A percentile compares a stretch with the other conserved stretches of the same genome.
phyloP scores from a whole-genome alignment of 2,888 invertebrate species.

The Corbicula japonica region DNA sequence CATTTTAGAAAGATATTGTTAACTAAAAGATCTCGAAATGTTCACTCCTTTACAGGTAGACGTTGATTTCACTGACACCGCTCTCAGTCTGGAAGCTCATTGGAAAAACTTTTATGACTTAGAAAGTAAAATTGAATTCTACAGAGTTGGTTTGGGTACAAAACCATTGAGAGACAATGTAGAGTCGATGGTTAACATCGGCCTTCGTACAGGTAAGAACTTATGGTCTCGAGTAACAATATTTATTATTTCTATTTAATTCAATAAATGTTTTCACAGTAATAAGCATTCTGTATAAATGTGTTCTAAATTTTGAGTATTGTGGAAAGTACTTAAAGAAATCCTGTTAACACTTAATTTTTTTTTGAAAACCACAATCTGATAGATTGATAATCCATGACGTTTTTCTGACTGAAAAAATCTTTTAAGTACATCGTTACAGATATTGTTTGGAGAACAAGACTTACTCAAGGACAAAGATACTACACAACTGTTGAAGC shows the following conservation, averaged over 20 bases:
- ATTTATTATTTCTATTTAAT: neutral
- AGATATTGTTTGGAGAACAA: slow-evolving; percentile 60
- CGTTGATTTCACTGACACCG: slow-evolving; percentile 41
- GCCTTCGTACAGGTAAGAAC: slow-evolving; percentile 57
- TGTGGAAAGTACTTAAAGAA: neutral
- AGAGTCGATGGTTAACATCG: slow-evolving; percentile 55
- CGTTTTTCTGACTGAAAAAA: neutral
- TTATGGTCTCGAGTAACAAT: neutral
- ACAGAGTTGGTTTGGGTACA: slow-evolving; percentile 67
- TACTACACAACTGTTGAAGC: slow-evolving; percentile 69
- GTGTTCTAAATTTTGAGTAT: neutral
- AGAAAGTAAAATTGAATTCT: slow-evolving; percentile 61
- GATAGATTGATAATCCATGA: neutral
- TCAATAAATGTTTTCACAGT: neutral
- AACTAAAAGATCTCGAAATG: neutral
- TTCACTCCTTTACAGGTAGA: slow-evolving; percentile 25
- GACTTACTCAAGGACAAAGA: slow-evolving; percentile 59
- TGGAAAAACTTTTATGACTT: slow-evolving; percentile 71
- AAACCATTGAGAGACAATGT: slow-evolving; percentile 51
- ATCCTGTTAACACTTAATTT: neutral
- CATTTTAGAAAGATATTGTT: neutral
- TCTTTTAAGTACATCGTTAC: slow-evolving; percentile 5
- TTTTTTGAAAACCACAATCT: neutral
- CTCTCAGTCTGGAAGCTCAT: slow-evolving; percentile 18
- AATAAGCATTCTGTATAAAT: neutral